A percentile compares a stretch with the other conserved stretches of the same genome.
These are phyloP conservation scores for Brachyhypopomus occidentalis DNA, from an alignment of 2,113 vertebrate genomes.

Conservation along the genomic window DNA sequence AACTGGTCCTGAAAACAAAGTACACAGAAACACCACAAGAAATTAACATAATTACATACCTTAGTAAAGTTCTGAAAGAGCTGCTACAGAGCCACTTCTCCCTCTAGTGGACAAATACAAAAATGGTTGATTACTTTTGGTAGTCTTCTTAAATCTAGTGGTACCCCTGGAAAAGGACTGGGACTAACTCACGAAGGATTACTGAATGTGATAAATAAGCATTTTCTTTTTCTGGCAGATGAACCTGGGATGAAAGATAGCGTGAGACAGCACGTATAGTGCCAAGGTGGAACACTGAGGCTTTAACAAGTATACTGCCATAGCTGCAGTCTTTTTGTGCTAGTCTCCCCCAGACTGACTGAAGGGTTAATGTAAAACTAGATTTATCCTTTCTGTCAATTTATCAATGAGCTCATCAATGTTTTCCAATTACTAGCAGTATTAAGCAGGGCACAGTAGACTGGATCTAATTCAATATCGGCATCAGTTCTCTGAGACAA, in stretches of 20 bases:
- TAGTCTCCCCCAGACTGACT: constrained; percentile 17
- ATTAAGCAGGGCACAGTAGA: constrained; percentile 37
- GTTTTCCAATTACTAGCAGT: constrained; percentile 37
- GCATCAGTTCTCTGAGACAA: constrained; percentile 13
- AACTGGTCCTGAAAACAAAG: not conserved
- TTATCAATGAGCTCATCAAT: constrained; percentile 29
- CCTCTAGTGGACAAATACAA: constrained; percentile 20
- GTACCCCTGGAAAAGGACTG: not conserved
- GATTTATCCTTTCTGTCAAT: constrained; percentile 42
- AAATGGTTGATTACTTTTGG: not conserved
- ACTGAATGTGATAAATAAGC: not conserved
- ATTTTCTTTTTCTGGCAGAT: constrained; percentile 24
- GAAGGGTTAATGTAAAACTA: constrained; percentile 26
- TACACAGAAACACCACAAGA: not conserved
- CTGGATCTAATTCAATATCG: constrained; percentile 29
- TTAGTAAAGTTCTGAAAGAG: not conserved
- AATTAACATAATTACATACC: not conserved
- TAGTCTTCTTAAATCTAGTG: not conserved
- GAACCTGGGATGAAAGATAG: constrained; percentile 13
- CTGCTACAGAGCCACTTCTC: not conserved
- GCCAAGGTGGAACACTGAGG: not conserved
- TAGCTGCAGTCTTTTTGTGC: constrained; percentile 14
- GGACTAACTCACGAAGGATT: not conserved
- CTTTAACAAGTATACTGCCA: constrained; percentile 14
- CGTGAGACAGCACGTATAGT: constrained; percentile 11